A percentile compares a stretch with the other conserved stretches of the same genome.
Conservation (phyloP, 1,140 invertebrate species). For the Steinernema feltiae region DNA sequence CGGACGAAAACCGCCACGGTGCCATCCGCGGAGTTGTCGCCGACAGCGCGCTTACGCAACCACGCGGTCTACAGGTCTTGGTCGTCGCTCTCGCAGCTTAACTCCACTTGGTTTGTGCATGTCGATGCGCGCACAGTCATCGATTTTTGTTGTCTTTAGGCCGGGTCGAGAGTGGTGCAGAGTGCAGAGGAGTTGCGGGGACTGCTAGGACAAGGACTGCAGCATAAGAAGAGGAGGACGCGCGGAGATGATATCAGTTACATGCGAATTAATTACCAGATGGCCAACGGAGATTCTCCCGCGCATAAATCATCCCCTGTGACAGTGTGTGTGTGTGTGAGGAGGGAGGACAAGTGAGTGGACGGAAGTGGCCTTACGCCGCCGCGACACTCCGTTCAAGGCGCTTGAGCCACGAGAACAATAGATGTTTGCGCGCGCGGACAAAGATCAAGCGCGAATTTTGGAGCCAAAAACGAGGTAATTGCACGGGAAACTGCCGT, state of each 20-base stretch:
- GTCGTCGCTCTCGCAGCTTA: too few species aligned
- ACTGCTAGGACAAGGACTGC: neutral
- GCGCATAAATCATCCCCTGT: slow-evolving; percentile 5
- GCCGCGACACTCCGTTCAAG: too few species aligned
- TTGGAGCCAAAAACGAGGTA: too few species aligned
- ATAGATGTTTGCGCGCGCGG: too few species aligned
- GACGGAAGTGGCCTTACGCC: neutral
- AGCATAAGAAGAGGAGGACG: neutral
- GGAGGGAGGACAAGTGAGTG: neutral
- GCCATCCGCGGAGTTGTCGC: neutral
- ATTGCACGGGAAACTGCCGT: too few species aligned
- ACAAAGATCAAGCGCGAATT: too few species aligned
- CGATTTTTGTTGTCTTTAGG: neutral
- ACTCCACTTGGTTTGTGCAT: too few species aligned
- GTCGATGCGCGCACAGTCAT: neutral
- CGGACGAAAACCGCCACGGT: too few species aligned
- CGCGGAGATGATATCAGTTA: slow-evolving; percentile 9
- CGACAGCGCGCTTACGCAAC: neutral
- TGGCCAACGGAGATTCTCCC: slow-evolving; percentile 1
- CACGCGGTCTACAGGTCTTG: too few species aligned
- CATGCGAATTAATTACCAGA: slow-evolving; percentile 14
- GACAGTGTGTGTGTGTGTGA: neutral
- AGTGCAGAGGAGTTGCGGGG: too few species aligned
- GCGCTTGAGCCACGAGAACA: too few species aligned
- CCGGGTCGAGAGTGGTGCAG: too few species aligned